A percentile compares a stretch with the other conserved stretches of the same genome.
Evolutionary conservation across 1,140 invertebrate species (phyloP).

Genomic region (Zaprionus inermis): DNA sequence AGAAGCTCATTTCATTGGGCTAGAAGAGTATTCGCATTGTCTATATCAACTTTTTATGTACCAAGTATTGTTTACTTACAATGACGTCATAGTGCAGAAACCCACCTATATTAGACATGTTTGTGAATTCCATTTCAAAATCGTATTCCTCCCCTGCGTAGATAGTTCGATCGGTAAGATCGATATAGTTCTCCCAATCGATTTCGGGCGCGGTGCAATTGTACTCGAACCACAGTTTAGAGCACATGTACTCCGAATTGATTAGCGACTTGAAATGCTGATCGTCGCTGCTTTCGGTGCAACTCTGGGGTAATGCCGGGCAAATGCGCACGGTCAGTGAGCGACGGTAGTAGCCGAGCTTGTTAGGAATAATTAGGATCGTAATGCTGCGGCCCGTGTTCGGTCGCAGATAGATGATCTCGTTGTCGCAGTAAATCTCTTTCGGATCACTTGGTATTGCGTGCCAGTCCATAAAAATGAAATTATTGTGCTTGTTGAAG

Average conservation of each 20-base stretch:
- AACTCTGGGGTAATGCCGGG: conserved; percentile 34
- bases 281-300: conserved; percentile 32
- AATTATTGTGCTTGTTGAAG: conserved; percentile 68
- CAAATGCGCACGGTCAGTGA: conserved; percentile 67
- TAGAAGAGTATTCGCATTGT: conserved; percentile 4
- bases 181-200: conserved; percentile 49
- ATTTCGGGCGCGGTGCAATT: conserved; percentile 68
- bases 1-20: conserved; percentile 67
- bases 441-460: conserved; percentile 66
- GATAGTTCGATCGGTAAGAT: conserved; percentile 41
- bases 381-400: conserved; percentile 71
- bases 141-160: conserved; percentile 67
- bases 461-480: conserved; percentile 79
- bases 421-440: conserved; percentile 71
- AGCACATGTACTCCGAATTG: conserved; percentile 60
- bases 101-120: conserved; percentile 50
- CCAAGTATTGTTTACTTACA: conserved; percentile 45
- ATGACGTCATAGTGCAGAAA: conserved; percentile 74
- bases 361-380: conserved; percentile 71
- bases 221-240: conserved; percentile 72
- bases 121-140: conserved; percentile 68
- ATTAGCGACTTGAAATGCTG: conserved; percentile 34
- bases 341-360: conserved; percentile 59
- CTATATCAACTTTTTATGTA: neutral
- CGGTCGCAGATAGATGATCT: conserved; percentile 71